Percentiles rank a stretch among this genome's conserved stretches.
These are phyloP conservation scores for Thamnaconus septentrionalis DNA, from an alignment of 2,113 vertebrate genomes.

Conservation along the genomic window DNA sequence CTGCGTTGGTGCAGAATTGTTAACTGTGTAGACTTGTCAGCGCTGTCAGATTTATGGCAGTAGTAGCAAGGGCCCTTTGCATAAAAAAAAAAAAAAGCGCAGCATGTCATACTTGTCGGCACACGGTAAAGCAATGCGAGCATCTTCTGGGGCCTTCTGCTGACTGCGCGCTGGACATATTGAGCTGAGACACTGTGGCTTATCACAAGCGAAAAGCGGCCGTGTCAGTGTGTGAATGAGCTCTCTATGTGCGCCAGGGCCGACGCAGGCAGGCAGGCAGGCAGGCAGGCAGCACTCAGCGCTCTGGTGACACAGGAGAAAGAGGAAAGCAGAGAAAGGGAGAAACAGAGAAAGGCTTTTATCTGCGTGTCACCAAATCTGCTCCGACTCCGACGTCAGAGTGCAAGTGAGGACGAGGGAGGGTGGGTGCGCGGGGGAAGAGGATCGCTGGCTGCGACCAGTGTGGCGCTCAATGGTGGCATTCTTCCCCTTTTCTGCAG, in stretches of 20 bases:
- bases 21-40: constrained; percentile 13
- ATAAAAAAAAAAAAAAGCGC: constrained; percentile 8
- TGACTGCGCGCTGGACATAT: constrained; percentile 45
- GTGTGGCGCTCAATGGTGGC: constrained; percentile 68
- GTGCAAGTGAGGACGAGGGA: constrained; percentile 60
- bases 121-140: background rate
- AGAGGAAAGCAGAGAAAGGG: constrained; percentile 60
- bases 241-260: constrained; percentile 68
- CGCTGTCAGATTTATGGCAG: constrained; percentile 36
- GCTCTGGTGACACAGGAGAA: constrained; percentile 73
- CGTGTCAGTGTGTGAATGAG: constrained; percentile 75
- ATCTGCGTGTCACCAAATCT: constrained; percentile 77
- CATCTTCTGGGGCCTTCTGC: constrained; percentile 16
- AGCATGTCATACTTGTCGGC: constrained; percentile 6
- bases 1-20: constrained; percentile 9
- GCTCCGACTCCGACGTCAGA: constrained; percentile 75
- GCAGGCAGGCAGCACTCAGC: constrained; percentile 53
- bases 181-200: constrained; percentile 52
- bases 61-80: constrained; percentile 27
- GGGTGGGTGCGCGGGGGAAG: constrained; percentile 48
- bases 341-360: constrained; percentile 77
- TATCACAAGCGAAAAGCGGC: constrained; percentile 72
- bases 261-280: background rate
- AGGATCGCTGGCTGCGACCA: constrained; percentile 56
- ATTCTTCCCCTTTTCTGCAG: constrained; percentile 66